Evolutionary conservation across 2,888 invertebrate species (phyloP).

Genomic region (Lobophora halterata): DNA sequence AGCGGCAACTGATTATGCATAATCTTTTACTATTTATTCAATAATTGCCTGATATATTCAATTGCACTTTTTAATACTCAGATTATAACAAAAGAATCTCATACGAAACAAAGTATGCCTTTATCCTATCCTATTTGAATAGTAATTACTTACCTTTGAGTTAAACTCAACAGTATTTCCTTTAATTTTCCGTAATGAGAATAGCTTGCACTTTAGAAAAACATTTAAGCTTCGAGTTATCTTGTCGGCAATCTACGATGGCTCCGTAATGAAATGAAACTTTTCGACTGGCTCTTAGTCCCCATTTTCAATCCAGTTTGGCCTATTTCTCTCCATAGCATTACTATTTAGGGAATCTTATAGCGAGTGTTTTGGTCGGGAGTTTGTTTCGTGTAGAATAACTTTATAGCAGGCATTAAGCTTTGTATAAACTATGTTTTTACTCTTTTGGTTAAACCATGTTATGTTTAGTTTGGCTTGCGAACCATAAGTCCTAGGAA

Average conservation of each 20-base stretch:
- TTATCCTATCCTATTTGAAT: neutral
- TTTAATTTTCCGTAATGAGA: constrained; percentile 13
- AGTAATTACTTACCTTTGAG: constrained; percentile 4
- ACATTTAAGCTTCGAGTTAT: constrained; percentile 14
- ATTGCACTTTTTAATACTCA: too few species aligned
- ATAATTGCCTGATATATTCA: too few species aligned
- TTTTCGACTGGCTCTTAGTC: constrained; percentile 11
- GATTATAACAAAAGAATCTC: too few species aligned
- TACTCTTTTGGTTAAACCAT: neutral
- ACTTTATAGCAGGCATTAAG: constrained; percentile 2
- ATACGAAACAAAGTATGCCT: too few species aligned
- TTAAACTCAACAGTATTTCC: constrained; percentile 9
- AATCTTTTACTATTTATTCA: too few species aligned
- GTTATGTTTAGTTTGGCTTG: too few species aligned
- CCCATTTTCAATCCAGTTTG: constrained; percentile 11
- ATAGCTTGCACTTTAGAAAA: constrained; percentile 12
- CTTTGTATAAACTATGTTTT: constrained; percentile 1
- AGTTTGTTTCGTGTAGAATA: constrained; percentile 7
- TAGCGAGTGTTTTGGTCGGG: constrained; percentile 11
- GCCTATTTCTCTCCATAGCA: constrained; percentile 11
- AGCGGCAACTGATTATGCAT: too few species aligned
- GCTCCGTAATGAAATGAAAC: constrained; percentile 18
- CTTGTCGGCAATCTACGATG: constrained; percentile 14
- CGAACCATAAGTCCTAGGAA: too few species aligned
- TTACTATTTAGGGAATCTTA: constrained; percentile 19